Base-by-base conservation (phyloP, 2,888 invertebrate genomes). In the Cordylochernes scorpioides region DNA sequence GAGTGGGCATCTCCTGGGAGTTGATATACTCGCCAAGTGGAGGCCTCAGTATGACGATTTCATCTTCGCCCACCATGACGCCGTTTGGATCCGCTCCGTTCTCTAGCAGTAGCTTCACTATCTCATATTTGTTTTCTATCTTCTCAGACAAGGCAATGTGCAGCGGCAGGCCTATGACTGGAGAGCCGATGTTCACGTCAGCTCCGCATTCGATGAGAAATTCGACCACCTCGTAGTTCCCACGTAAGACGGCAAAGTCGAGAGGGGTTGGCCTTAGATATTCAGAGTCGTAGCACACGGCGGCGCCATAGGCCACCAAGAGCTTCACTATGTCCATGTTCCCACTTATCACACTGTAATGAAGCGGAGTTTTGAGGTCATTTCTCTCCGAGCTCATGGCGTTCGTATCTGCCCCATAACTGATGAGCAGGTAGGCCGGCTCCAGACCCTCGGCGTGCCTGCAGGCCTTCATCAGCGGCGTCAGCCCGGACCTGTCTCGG, bases 381-480 rank as follows among this genome's bases (percentile, higher is more conserved):
- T 80, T 74, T 34, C 77, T 60, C n/a, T 69, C 68, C 45, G 77
- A 73, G 0, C 78, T 68, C 58, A 71, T 68, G 3, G 73, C 71
- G 51, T 82, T 82, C 2, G 82, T 70, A 45, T 80, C 68, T 1
- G 82, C 84, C 0, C 78, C 78, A 47, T 68, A 64, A 42, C 67
- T 68, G 40, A 80, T 55, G 18, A 84, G 57, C 8, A 77, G 55
- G 31, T 74, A 54, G 1, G 72, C 72, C 1, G 73, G 64, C 28
- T 71, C 66, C 51, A 71, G 66, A 29, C 73, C 68, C 57, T 71
- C 67, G 10, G 67, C 65, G 46, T 72, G 65, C 28, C 77, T 55
- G 10, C 75, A 73, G 5, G 80, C 78, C 50, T 77, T 77, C 84
- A 86, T 86, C 14, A 86, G 56, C 1, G 82, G 78, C 1, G 80